Percentiles rank a stretch among this genome's conserved stretches.
phyloP scores from a whole-genome alignment of 2,888 invertebrate species.

The Augiades crinisus region DNA sequence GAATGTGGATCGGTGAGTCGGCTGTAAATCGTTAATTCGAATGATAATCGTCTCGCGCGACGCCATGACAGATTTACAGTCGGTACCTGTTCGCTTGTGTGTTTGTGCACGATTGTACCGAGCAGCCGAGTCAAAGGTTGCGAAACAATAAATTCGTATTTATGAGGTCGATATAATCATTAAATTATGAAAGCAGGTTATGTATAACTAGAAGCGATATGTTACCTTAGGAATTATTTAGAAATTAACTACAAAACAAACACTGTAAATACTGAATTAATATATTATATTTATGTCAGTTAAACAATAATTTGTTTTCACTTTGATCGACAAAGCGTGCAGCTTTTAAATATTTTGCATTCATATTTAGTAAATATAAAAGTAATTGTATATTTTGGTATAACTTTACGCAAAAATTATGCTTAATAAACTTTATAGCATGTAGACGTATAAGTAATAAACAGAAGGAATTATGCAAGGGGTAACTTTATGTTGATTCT shows the following conservation, averaged over 20 bases:
- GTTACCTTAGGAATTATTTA: not conserved
- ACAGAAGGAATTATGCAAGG: no score
- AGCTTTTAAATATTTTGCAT: no score
- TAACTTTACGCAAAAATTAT: no score
- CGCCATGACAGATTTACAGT: slow-evolving; percentile 40
- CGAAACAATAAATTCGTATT: slow-evolving; percentile 12
- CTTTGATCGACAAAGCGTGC: no score
- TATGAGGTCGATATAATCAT: slow-evolving; percentile 12
- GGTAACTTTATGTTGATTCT: no score
- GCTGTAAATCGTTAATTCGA: slow-evolving; percentile 45
- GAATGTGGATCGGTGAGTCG: slow-evolving; percentile 43
- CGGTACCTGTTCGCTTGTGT: slow-evolving; percentile 26
- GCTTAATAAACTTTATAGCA: no score
- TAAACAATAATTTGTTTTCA: no score
- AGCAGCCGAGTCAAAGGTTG: slow-evolving; percentile 16
- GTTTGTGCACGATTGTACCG: slow-evolving; percentile 20
- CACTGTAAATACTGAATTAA: no score
- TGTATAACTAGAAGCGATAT: not conserved
- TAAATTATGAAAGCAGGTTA: slow-evolving; percentile 5
- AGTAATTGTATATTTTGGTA: no score
- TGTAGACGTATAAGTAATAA: no score
- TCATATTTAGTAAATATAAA: no score
- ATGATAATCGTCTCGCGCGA: slow-evolving; percentile 46
- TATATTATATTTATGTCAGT: not conserved
- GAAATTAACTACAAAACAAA: no score